Conservation (phyloP, 2,888 invertebrate species). For the Diaperis boleti region DNA sequence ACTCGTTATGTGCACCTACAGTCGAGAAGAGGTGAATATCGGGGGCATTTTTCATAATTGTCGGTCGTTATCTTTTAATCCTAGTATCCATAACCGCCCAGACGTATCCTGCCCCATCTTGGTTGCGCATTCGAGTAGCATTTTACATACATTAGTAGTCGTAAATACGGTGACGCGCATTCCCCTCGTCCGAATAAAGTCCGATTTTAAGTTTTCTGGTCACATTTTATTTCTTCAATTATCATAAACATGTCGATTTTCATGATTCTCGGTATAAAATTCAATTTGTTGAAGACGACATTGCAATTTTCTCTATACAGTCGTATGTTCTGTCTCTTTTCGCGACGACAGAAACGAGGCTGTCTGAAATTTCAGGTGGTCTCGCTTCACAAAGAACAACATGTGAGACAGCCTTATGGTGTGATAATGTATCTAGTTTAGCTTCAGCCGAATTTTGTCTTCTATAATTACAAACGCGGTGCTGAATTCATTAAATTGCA, state of each 20-base stretch:
- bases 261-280: slow-evolving; percentile 61
- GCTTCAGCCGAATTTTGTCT: too few species aligned
- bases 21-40: slow-evolving; percentile 7
- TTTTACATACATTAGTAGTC: slow-evolving; percentile 64
- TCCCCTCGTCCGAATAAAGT: slow-evolving; percentile 60
- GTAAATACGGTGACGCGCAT: slow-evolving; percentile 60
- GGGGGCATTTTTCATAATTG: slow-evolving; percentile 36
- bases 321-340: not conserved
- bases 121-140: slow-evolving; percentile 57
- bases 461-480: too few species aligned
- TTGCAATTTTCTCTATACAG: slow-evolving; percentile 53
- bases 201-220: slow-evolving; percentile 63
- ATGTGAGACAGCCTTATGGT: slow-evolving; percentile 6
- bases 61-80: slow-evolving; percentile 48
- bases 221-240: slow-evolving; percentile 66
- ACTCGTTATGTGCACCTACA: slow-evolving; percentile 14
- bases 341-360: not conserved
- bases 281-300: slow-evolving; percentile 63
- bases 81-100: slow-evolving; percentile 44
- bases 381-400: slow-evolving; percentile 15
- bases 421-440: slow-evolving; percentile 47
- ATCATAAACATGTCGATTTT: slow-evolving; percentile 65
- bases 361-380: slow-evolving; percentile 20
- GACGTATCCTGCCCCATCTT: slow-evolving; percentile 44
- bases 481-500: too few species aligned